Percentiles rank a stretch among this genome's conserved stretches.
These are phyloP conservation scores for Coecobrya sp. DNA, from an alignment of 2,888 invertebrate species.

Conservation along the genomic window DNA sequence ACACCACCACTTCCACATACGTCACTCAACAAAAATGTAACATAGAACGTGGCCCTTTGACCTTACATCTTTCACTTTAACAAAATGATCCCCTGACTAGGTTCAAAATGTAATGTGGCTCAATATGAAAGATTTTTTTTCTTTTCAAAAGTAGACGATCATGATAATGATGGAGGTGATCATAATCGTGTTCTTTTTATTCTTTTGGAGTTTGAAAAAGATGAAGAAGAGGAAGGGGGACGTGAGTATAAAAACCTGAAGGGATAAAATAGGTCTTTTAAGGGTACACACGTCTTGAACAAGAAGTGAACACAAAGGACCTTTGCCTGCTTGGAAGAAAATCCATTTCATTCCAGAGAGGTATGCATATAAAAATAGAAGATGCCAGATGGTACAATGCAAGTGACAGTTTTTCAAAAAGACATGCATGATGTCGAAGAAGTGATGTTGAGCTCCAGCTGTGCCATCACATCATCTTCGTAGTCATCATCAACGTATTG, in stretches of 20 bases:
- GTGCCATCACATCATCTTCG: conserved; percentile 74
- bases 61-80: conserved; percentile 44
- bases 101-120: not conserved
- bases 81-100: conserved; percentile 30
- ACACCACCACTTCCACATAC: too few relatives aligned
- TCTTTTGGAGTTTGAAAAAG: not conserved
- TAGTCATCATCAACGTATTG: too few relatives aligned
- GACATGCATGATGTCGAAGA: conserved; percentile 76
- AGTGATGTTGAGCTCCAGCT: conserved; percentile 84
- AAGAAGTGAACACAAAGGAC: conserved; percentile 23
- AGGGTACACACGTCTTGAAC: conserved; percentile 25
- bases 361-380: conserved; percentile 40
- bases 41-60: conserved; percentile 58
- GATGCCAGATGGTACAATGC: conserved; percentile 77
- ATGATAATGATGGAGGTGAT: conserved; percentile 65
- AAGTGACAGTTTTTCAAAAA: conserved; percentile 84
- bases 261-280: conserved; percentile 11
- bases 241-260: conserved; percentile 1
- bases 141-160: conserved; percentile 60
- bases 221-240: conserved; percentile 19
- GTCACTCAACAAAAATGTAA: conserved; percentile 75
- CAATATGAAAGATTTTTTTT: conserved; percentile 52
- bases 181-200: conserved; percentile 72
- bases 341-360: conserved; percentile 48
- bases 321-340: conserved; percentile 35